phyloP scores from a whole-genome alignment of 2,888 invertebrate genomes.

The Hydrotaea diabolus region DNA sequence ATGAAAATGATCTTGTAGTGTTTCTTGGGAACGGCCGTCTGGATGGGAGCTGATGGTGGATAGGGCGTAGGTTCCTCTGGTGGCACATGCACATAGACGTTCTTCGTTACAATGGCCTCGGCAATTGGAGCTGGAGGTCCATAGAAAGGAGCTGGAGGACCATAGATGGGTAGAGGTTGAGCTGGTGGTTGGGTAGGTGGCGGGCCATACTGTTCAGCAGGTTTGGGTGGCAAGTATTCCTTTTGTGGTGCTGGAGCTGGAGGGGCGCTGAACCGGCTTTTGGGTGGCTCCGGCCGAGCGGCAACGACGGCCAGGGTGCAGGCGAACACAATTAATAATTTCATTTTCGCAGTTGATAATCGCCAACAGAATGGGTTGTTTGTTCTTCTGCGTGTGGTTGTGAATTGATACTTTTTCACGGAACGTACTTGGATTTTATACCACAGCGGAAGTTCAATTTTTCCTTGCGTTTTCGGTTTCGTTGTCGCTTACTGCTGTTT shows the following conservation, averaged over 20 bases:
- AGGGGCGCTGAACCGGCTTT: slow-evolving; percentile 77
- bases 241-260: slow-evolving; percentile 76
- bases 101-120: slow-evolving; percentile 79
- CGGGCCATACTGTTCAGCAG: slow-evolving; percentile 71
- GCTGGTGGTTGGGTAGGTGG: slow-evolving; percentile 70
- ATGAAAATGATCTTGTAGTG: slow-evolving; percentile 84
- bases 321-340: slow-evolving; percentile 74
- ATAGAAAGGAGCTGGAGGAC: slow-evolving; percentile 79
- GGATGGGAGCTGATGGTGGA: slow-evolving; percentile 79
- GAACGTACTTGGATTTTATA: slow-evolving; percentile 71
- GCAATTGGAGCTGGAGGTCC: slow-evolving; percentile 74
- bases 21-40: slow-evolving; percentile 81
- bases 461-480: slow-evolving; percentile 37
- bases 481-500: slow-evolving; percentile 28
- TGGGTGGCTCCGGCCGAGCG: slow-evolving; percentile 81
- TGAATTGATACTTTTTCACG: slow-evolving; percentile 72
- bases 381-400: slow-evolving; percentile 58
- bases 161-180: slow-evolving; percentile 77
- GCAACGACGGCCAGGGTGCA: slow-evolving; percentile 78
- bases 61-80: slow-evolving; percentile 82
- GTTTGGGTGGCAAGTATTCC: slow-evolving; percentile 77
- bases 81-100: slow-evolving; percentile 83
- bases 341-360: slow-evolving; percentile 40
- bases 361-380: slow-evolving; percentile 55
- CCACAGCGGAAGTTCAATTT: slow-evolving; percentile 59